Evolutionary conservation across 2,113 vertebrate species (phyloP).

Genomic region (Casuarius casuarius): DNA sequence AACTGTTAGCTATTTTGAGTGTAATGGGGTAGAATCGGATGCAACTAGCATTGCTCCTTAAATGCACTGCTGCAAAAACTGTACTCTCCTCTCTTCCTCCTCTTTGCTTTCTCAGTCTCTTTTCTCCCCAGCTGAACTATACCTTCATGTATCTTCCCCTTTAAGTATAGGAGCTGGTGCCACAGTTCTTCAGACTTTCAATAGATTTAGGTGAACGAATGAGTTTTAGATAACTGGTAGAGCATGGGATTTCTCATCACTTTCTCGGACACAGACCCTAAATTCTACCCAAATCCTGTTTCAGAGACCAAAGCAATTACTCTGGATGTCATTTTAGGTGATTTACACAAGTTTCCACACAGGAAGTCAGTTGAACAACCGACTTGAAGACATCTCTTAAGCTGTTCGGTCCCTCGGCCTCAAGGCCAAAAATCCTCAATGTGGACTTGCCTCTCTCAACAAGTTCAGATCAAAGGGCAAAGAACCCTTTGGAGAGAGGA

Average conservation of each 20-base stretch:
- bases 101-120: background rate
- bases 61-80: background rate
- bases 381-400: background rate
- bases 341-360: background rate
- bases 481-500: background rate
- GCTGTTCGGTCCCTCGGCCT: background rate
- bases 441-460: background rate
- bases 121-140: background rate
- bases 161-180: background rate
- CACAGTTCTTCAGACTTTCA: background rate
- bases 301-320: background rate
- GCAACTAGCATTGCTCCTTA: background rate
- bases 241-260: background rate
- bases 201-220: background rate
- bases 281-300: background rate
- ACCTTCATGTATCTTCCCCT: background rate
- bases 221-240: background rate
- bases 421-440: background rate
- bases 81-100: background rate
- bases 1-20: background rate
- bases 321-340: background rate
- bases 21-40: background rate
- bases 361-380: background rate
- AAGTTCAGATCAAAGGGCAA: background rate
- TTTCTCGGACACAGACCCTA: background rate